These are phyloP conservation scores for Chrysemys picta DNA, from an alignment of 2,113 vertebrate genomes.

Conservation along the genomic window DNA sequence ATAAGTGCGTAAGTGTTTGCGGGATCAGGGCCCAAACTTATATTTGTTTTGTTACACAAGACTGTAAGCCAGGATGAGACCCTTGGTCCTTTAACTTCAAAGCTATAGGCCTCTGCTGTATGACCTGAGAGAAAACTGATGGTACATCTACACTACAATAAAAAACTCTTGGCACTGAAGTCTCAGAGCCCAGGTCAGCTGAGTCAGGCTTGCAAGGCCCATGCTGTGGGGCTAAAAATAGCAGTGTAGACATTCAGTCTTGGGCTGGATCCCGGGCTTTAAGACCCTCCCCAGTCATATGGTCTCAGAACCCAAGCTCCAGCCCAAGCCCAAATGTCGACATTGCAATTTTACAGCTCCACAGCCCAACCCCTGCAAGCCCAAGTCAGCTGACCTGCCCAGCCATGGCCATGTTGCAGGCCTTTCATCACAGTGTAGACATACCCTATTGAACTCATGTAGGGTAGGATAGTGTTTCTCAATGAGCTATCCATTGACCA, in stretches of 20 bases:
- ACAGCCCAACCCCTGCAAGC: background rate
- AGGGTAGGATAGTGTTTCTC: background rate
- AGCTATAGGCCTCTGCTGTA: background rate
- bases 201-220: background rate
- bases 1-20: background rate
- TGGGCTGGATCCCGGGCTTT: background rate
- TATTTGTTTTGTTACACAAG: fast-evolving
- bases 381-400: background rate
- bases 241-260: background rate
- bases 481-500: background rate
- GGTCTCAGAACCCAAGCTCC: background rate
- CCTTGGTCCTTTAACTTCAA: background rate
- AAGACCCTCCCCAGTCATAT: background rate
- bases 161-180: background rate
- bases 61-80: fast-evolving
- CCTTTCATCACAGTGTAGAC: background rate
- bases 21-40: background rate
- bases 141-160: background rate
- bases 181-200: background rate
- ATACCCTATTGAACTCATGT: background rate
- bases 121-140: background rate
- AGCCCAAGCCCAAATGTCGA: background rate
- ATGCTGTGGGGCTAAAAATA: background rate
- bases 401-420: background rate
- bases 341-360: background rate